Evolutionary conservation across 2,797 vertebrate species (phyloP).

Genomic region (Taenioides sp.): DNA sequence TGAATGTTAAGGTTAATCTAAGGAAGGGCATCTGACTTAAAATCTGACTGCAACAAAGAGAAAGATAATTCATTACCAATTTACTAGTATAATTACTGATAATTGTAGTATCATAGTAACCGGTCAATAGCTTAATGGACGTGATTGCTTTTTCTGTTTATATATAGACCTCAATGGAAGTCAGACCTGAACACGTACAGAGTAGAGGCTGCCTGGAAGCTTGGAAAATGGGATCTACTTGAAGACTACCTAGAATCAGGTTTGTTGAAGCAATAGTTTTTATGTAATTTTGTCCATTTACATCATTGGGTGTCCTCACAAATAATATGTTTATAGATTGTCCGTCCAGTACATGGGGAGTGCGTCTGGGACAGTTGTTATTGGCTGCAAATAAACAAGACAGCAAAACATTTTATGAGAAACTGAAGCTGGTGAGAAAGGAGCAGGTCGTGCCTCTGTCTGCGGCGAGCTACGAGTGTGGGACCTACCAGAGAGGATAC

Average conservation of each 20-base stretch:
- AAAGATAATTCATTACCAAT: too few species aligned
- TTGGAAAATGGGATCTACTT: constrained; percentile 93
- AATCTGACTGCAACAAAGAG: too few species aligned
- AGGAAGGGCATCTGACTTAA: too few species aligned
- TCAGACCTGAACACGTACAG: constrained; percentile 94
- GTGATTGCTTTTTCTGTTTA: not conserved
- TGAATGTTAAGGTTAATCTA: not conserved
- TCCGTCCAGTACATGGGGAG: constrained; percentile 91
- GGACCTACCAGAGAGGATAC: constrained; percentile 97
- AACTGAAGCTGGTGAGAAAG: constrained; percentile 88
- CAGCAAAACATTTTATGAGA: constrained; percentile 81
- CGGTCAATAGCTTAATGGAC: not conserved
- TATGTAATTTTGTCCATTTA: not conserved
- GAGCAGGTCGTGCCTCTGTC: constrained; percentile 97
- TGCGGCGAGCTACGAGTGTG: constrained; percentile 97
- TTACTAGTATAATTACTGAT: too few species aligned
- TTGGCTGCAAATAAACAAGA: constrained; percentile 91
- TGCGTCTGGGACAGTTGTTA: constrained; percentile 89
- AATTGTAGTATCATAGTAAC: not conserved
- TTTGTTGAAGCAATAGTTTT: constrained; percentile 38
- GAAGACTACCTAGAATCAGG: constrained; percentile 93
- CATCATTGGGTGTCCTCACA: not conserved
- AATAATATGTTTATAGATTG: constrained; percentile 71
- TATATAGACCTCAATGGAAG: constrained; percentile 89
- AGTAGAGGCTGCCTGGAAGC: constrained; percentile 97